Percentiles rank a stretch among this genome's conserved stretches.
These are phyloP conservation scores for Heliconius aoede DNA, from an alignment of 2,888 invertebrate species.

Conservation along the genomic window DNA sequence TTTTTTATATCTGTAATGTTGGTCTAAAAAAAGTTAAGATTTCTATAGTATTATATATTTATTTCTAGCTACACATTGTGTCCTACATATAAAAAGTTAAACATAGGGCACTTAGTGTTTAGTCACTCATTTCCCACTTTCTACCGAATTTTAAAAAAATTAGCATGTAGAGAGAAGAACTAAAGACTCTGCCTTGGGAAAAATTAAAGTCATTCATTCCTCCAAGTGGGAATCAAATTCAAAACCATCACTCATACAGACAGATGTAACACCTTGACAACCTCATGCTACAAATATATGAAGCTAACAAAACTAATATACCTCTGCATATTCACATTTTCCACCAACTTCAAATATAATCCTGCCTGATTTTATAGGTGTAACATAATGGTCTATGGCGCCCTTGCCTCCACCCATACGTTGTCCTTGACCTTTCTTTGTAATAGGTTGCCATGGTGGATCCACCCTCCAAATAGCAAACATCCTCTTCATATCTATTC, in stretches of 20 bases:
- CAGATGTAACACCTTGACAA: not conserved
- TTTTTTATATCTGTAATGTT: slow-evolving; percentile 16
- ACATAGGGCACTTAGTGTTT: too few relatives aligned
- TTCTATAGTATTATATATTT: not conserved
- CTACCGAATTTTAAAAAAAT: too few relatives aligned
- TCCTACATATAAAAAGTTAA: not conserved
- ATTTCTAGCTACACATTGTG: not conserved
- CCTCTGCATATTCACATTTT: slow-evolving; percentile 92
- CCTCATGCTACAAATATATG: not conserved
- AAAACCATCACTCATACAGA: not conserved
- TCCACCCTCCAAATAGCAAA: slow-evolving; percentile 98
- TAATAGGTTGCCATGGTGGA: slow-evolving; percentile 97
- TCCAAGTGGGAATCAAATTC: not conserved
- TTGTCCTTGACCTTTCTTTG: slow-evolving; percentile 94
- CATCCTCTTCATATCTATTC: slow-evolving; percentile 91
- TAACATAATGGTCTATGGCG: slow-evolving; percentile 96
- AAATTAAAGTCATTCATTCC: not conserved
- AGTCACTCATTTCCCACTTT: too few relatives aligned
- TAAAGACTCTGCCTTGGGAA: too few relatives aligned
- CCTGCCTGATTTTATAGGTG: slow-evolving; percentile 94
- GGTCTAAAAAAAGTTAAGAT: not conserved
- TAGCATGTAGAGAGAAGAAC: too few relatives aligned
- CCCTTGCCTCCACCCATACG: slow-evolving; percentile 99
- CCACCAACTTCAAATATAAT: slow-evolving; percentile 98
- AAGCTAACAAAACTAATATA: slow-evolving; percentile 56